Evolutionary conservation across 2,888 invertebrate genomes (phyloP).

Genomic region (Tenthredo livida): DNA sequence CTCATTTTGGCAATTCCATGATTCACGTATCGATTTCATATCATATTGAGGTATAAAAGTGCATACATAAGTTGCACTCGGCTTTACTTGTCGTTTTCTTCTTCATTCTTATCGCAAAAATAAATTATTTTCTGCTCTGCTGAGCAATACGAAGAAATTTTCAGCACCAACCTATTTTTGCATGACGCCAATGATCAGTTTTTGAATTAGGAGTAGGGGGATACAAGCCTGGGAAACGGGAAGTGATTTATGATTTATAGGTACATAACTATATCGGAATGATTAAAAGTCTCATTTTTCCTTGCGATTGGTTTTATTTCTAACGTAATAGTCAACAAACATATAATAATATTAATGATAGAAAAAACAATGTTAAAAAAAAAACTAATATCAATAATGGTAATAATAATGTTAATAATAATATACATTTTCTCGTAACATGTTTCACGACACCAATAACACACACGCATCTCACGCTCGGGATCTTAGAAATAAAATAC

Average conservation of each 20-base stretch:
- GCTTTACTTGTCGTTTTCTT: background rate
- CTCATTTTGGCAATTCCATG: background rate
- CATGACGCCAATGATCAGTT: background rate
- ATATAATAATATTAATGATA: constrained; percentile 68
- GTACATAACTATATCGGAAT: background rate
- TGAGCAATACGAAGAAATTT: background rate
- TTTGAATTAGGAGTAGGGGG: background rate
- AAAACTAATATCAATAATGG: constrained; percentile 69
- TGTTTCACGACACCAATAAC: constrained; percentile 62
- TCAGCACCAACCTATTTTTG: background rate
- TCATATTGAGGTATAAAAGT: constrained; percentile 3
- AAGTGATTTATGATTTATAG: background rate
- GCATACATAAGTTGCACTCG: background rate
- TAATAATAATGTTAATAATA: constrained; percentile 67
- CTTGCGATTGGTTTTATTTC: constrained; percentile 66
- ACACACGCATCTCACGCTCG: constrained; percentile 54
- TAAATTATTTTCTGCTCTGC: background rate
- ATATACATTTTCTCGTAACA: constrained; percentile 65
- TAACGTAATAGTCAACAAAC: constrained; percentile 74
- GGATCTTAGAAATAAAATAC: constrained; percentile 36
- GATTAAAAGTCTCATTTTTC: constrained; percentile 21
- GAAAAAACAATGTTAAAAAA: constrained; percentile 63
- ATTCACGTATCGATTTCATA: constrained; percentile 14
- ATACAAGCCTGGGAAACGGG: background rate
- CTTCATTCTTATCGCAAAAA: background rate